phyloP scores from a whole-genome alignment of 1,140 invertebrate genomes.

The Heliconius melpomene region DNA sequence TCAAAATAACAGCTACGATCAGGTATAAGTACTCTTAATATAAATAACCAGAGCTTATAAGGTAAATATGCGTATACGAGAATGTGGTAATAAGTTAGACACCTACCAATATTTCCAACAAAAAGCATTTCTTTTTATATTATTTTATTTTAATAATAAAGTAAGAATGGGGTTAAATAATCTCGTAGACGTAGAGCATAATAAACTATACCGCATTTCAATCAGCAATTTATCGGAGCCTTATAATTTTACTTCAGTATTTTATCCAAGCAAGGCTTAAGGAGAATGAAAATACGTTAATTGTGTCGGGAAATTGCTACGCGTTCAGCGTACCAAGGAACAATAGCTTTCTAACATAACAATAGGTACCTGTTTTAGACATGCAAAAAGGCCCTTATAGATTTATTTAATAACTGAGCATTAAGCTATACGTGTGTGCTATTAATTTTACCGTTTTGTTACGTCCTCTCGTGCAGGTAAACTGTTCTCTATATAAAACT shows the following conservation, averaged over 20 bases:
- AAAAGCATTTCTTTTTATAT: too few species aligned
- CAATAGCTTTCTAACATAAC: constrained; percentile 24
- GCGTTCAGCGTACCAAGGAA: constrained; percentile 14
- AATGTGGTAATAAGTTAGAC: too few species aligned
- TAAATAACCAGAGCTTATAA: too few species aligned
- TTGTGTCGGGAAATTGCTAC: constrained; percentile 27
- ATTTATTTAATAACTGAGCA: background rate
- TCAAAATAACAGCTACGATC: too few species aligned
- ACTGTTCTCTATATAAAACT: background rate
- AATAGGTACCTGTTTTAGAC: background rate
- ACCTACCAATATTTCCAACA: too few species aligned
- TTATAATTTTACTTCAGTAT: constrained; percentile 19
- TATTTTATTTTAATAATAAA: background rate
- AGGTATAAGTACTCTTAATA: too few species aligned
- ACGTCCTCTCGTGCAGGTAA: background rate
- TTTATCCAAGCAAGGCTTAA: constrained; percentile 20
- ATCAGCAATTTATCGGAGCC: constrained; percentile 15
- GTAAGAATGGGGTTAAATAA: background rate
- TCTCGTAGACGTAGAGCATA: background rate
- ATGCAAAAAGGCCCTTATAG: constrained; percentile 11
- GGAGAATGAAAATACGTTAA: constrained; percentile 27
- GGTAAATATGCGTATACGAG: too few species aligned
- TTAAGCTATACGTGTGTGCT: background rate
- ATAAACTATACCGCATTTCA: background rate
- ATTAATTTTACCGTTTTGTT: background rate